Percentiles rank a stretch among this genome's conserved stretches.
Evolutionary conservation across 2,888 invertebrate species (phyloP).

Genomic region (Epistrophe grossulariae): DNA sequence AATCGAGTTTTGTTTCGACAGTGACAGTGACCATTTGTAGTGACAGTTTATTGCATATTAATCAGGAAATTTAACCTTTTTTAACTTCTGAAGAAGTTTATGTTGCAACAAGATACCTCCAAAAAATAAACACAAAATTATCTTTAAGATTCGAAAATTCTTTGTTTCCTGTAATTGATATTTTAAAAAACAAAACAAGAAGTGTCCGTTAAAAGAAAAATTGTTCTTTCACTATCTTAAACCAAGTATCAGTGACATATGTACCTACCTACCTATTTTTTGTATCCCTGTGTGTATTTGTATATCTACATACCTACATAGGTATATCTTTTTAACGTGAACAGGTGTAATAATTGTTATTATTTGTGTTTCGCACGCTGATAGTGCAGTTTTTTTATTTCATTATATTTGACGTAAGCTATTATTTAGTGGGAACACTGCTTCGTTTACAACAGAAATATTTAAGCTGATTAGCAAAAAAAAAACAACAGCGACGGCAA

Average conservation of each 20-base stretch:
- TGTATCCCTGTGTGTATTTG: conserved; percentile 4
- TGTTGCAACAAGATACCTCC: conserved; percentile 4
- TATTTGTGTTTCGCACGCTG: conserved; percentile 71
- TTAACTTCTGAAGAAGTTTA: neutral
- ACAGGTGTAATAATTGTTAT: conserved; percentile 56
- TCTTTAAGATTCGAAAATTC: conserved; percentile 10
- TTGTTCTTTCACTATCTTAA: neutral
- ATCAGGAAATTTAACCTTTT: conserved; percentile 32
- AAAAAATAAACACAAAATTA: conserved; percentile 28
- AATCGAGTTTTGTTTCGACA: conserved; percentile 15
- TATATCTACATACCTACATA: neutral
- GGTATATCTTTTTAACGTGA: conserved; percentile 14
- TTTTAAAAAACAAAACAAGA: neutral
- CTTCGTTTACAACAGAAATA: conserved; percentile 6
- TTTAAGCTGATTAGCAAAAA: conserved; percentile 1
- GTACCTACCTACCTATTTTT: neutral
- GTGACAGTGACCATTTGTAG: neutral
- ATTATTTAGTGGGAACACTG: conserved; percentile 22
- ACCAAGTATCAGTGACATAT: conserved; percentile 44
- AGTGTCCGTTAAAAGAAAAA: neutral
- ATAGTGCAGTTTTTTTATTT: conserved; percentile 34
- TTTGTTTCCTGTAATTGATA: conserved; percentile 39
- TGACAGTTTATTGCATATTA: conserved; percentile 44
- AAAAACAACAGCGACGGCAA: neutral
- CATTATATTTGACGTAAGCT: neutral